A percentile compares a stretch with the other conserved stretches of the same genome.
Conservation (phyloP, 1,140 invertebrate species). For the Cherax destructor region DNA sequence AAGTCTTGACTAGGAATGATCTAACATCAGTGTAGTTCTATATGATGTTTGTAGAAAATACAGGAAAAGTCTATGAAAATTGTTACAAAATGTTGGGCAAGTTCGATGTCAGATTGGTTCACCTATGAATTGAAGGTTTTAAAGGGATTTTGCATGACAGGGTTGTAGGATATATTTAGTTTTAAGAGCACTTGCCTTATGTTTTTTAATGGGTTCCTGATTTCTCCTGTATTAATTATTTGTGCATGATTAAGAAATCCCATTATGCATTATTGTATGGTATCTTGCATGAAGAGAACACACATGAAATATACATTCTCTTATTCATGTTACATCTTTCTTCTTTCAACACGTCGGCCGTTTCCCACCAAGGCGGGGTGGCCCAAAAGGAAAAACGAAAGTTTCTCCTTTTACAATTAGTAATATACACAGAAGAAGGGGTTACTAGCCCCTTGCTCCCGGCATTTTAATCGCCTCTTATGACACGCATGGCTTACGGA, state of each 20-base stretch:
- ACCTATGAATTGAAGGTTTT: not conserved
- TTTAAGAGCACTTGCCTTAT: not conserved
- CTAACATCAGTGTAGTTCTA: not conserved
- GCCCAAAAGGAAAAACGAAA: too few species aligned
- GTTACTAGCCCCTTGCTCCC: too few species aligned
- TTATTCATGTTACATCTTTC: too few species aligned
- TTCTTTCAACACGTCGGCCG: too few species aligned
- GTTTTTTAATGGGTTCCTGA: not conserved
- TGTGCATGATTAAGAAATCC: conserved; percentile 26
- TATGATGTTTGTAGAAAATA: conserved; percentile 26
- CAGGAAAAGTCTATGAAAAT: conserved; percentile 28
- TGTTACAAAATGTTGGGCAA: not conserved
- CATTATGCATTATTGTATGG: not conserved
- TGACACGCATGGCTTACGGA: too few species aligned
- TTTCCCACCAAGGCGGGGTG: too few species aligned
- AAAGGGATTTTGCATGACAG: not conserved
- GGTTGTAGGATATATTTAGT: not conserved
- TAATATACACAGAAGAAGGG: too few species aligned
- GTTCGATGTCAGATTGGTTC: not conserved
- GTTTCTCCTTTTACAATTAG: too few species aligned
- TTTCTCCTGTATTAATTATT: conserved; percentile 45
- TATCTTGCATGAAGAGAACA: conserved; percentile 25
- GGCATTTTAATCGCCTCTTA: too few species aligned
- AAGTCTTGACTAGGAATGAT: conserved; percentile 45
- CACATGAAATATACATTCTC: too few species aligned